Evolutionary conservation across 37 sponge, comb jelly and placozoan genomes (phyloP).

Genomic region (Ephydatia muelleri): DNA sequence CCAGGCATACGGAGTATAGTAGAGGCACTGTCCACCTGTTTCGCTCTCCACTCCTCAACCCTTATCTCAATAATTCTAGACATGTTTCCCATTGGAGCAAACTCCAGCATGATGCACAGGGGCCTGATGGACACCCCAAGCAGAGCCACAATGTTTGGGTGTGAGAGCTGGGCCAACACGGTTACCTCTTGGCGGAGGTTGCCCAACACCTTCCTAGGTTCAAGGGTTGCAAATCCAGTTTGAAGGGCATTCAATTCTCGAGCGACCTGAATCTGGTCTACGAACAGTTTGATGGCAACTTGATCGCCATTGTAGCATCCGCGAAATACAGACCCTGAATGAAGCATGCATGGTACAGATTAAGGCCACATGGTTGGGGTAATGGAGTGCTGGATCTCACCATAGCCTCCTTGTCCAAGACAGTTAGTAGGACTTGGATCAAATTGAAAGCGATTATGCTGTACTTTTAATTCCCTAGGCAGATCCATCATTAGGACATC

Average conservation of each 20-base stretch:
- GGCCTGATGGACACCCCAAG: constrained; percentile 75
- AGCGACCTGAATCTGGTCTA: too few species aligned
- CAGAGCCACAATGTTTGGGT: constrained; percentile 81
- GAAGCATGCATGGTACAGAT: too few species aligned
- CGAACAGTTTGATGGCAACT: too few species aligned
- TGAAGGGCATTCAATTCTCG: too few species aligned
- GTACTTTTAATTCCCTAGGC: too few species aligned
- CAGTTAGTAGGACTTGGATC: constrained; percentile 52
- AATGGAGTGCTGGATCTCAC: too few species aligned
- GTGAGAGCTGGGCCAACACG: constrained; percentile 70
- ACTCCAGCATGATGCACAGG: constrained; percentile 84
- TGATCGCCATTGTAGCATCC: too few species aligned
- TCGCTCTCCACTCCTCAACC: constrained; percentile 51
- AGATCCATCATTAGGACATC: constrained; percentile 90
- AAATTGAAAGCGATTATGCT: constrained; percentile 61
- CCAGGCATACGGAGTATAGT: constrained; percentile 73
- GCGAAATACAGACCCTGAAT: too few species aligned
- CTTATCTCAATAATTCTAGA: constrained; percentile 70
- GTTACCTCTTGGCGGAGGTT: constrained; percentile 90
- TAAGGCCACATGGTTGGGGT: too few species aligned
- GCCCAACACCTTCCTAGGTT: too few species aligned
- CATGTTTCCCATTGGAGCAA: constrained; percentile 88
- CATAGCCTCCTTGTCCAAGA: constrained; percentile 61
- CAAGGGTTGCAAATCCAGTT: too few species aligned
- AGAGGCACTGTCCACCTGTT: constrained; percentile 68